Evolutionary conservation across 2,797 vertebrate species (phyloP), one percentile per base, ranked within the genome.

Genomic region (Chromobotia macracanthus): DNA sequence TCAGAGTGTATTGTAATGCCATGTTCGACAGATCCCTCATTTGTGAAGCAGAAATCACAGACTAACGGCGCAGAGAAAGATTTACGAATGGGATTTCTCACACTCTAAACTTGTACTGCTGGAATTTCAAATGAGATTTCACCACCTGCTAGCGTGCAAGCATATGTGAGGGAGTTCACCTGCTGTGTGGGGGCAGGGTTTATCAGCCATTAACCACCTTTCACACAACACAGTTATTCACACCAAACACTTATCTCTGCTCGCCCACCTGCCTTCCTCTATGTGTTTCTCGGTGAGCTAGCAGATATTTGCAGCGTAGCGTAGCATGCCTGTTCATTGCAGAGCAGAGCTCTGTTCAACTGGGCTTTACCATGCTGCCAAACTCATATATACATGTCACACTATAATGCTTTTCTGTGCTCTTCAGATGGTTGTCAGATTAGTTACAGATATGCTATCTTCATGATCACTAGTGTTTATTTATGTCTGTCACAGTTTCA

Each of bases 51-150:
- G 69, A 79, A 72, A 79, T 66, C 69, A 63, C 58, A 74, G 75
- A 63, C 81, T 80, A 73, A 76, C 51, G 15, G 69, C 44, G 64
- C 56, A 61, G 46, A 23, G 41, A 58, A 70, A 82, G 82, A 82
- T 82, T 82, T 83, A 61, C 44, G 72, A 77, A 66, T 74, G 18
- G 68, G 81, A 79, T 79, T 75, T 80, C 79, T 81, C 71, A 73
- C 72, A 80, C 56, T 28, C 50, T 51, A 70, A 81, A 67, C 76
- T 79, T 64, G 18, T 61, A 82, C 76, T 82, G 51, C 79, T 63
- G 77, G 83, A 86, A 86, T 84, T 84, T 80, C 19, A 77, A 84
- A 86, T 74, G 73, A 81, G 82, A 84, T 79, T 84, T 82, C 23
- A 6, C 75, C 82, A 80, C 79, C 65, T 80, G 78, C 74, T 79